Evolutionary conservation across 1,140 invertebrate genomes (phyloP), one percentile per base, ranked within the genome.

Genomic region (Scaptomyza hsui): DNA sequence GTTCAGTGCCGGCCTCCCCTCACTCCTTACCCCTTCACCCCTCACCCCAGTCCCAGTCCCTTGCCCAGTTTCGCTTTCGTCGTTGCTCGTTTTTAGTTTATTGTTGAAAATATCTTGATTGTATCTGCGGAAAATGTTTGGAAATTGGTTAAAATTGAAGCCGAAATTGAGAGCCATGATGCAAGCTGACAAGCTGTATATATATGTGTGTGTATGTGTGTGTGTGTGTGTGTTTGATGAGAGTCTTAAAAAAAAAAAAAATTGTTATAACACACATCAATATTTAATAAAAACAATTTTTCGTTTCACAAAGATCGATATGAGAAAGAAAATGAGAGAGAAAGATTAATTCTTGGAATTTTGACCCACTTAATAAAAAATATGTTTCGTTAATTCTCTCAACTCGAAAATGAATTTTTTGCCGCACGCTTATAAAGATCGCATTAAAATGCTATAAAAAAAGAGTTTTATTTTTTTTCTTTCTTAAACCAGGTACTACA

Each of bases 371-470:
- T 4, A 4, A 26, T 26, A 24, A 55, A 42, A 55, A 26, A 37
- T 24, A 13, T n/a, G n/a, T n/a, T n/a, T n/a, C n/a, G n/a, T n/a
- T n/a, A n/a, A n/a, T n/a, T n/a, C 7, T 44, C 41, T 42, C 48
- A 10, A 35, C 24, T 15, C 12, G 4, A 37, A 4, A n/a, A n/a
- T 56, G 49, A 35, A 35, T 60, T 49, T 69, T 80, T 88, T 75
- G 82, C 88, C 82, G 67, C 75, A 65, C 52, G 51, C 71, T 76
- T 62, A 44, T 88, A 72, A 78, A 81, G 82, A 75, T 81, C 63
- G 64, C 82, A 88, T 88, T 82, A 88, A 78, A 86, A 81, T 47
- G 59, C 64, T 67, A 78, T 85, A 68, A 80, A 86, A 73, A 63
- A 10, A 19, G 32, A 59, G 29, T 16, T 75, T 77, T 68, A 82